Evolutionary conservation across 2,113 vertebrate genomes (phyloP), one percentile per base, ranked within the genome.

Genomic region (Verasper variegatus): DNA sequence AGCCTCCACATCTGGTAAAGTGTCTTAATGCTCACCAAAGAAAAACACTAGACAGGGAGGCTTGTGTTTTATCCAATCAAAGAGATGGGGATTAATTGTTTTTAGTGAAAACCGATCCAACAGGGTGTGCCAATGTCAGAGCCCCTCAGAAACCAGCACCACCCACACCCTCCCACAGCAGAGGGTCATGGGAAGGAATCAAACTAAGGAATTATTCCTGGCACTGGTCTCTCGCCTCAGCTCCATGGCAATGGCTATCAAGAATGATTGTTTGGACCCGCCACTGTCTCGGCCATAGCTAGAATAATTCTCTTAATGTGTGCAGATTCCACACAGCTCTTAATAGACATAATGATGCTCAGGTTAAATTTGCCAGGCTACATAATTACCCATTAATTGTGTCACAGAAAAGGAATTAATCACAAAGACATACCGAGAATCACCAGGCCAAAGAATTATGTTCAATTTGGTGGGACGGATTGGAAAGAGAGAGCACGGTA

Each of bases 341-440:
- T 95, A 96, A 95, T 95, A 95, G 96, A 93, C 95, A 92, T 94
- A 95, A 95, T 94, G 95, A 95, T 92, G 92, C 78, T 92, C 95
- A 88, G 95, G 94, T 86, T 91, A 95, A 96, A 96, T 89, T 94
- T 95, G 92, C 94, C 94, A 94, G 94, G 95, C 92, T 94, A 93
- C 94, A 94, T 97, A 97, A 98, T 98, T 97, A 96, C 91, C 93
- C 93, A 96, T 97, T 97, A 97, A 97, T 97, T 97, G 95, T 96
- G 95, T 96, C 95, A 95, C 95, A 94, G 96, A 94, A 95, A 96
- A 95, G 92, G 93, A 95, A 96, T 97, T 97, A 96, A 97, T 97
- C 95, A 96, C 94, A 95, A 95, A 95, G 87, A 88, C 95, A 96
- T 96, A 96, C 96, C 88, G 94, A 96, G 95, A 95, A 96, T 94